Conservation (phyloP, 2,113 vertebrate species). For the Rhabdomys dilectus region DNA sequence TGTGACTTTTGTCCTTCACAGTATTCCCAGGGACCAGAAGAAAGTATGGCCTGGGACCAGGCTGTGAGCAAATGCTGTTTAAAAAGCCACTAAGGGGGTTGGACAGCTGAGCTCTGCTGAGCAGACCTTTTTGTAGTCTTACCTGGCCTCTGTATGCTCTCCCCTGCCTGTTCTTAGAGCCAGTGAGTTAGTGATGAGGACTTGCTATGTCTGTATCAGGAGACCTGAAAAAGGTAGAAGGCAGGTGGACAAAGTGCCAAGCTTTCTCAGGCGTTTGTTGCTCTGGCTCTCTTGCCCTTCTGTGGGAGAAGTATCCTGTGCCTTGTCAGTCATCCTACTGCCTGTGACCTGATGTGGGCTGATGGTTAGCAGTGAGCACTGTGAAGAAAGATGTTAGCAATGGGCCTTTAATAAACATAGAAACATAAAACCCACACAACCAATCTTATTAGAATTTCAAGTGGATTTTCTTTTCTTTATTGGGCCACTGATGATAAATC, state of each 20-base stretch:
- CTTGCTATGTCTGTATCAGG: background rate
- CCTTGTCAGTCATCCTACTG: background rate
- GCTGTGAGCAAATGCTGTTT: too few relatives aligned
- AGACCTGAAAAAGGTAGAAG: background rate
- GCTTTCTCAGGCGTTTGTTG: background rate
- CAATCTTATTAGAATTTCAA: too few relatives aligned
- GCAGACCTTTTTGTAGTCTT: background rate
- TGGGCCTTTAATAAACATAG: background rate
- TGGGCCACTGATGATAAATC: background rate
- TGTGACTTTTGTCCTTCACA: background rate
- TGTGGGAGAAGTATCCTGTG: fast-evolving
- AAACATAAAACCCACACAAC: background rate
- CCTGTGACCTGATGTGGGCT: background rate
- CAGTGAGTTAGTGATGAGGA: background rate
- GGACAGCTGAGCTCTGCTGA: background rate
- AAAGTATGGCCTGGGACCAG: background rate
- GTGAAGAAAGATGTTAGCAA: background rate
- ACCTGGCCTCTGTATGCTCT: too few relatives aligned
- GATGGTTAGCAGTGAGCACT: fast-evolving
- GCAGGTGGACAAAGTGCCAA: too few relatives aligned
- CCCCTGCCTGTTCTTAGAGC: fast-evolving
- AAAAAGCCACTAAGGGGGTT: fast-evolving
- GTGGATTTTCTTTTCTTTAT: background rate
- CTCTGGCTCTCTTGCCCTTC: background rate
- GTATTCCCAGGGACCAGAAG: too few relatives aligned